Evolutionary conservation across 2,797 vertebrate species (phyloP), one percentile per base, ranked within the genome.

Genomic region (Cyprinodon diabolis): DNA sequence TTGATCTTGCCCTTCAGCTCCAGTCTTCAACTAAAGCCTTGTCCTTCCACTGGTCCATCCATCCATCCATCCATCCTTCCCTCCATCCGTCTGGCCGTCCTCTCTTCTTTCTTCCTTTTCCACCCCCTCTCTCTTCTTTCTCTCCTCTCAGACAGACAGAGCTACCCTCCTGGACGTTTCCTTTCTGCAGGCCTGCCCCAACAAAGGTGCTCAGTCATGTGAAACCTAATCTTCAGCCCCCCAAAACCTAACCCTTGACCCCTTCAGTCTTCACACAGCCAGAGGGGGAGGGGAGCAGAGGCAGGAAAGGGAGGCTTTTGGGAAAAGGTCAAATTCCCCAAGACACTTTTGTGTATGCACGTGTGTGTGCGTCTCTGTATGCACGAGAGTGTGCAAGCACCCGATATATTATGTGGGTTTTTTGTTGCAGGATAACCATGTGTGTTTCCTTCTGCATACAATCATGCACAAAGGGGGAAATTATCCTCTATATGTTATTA

Each of bases 141-240:
- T 69, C 78, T 73, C 72, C 84, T 78, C 89, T 90, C 90, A 94
- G 93, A 94, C 93, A 93, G 94, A 94, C 92, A 93, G 86, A 88
- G 90, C 93, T 92, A 94, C 93, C 93, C 93, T 93, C 92, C 91
- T 93, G 93, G 93, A 94, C 87, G 89, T 94, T 95, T 95, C 93
- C 91, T 94, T 94, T 95, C 90, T 92, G 90, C 90, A 65, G 88
- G 90, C 90, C 90, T 87, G 90, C 90, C 91, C 88, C 93, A 94
- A 95, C 95, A 95, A 95, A 95, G 94, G 93, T 95, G 93, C 91
- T 94, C 95, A 94, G 95, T 95, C 94, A 95, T 94, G 94, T 94
- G 95, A 95, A 95, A 95, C 94, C 90, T 93, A 95, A 95, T 95
- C 94, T 94, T 85, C 87, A 94, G 90, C 91, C 93, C 93, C 91